phyloP scores from a whole-genome alignment of 2,888 invertebrate species.

The Cosmia pyralina region DNA sequence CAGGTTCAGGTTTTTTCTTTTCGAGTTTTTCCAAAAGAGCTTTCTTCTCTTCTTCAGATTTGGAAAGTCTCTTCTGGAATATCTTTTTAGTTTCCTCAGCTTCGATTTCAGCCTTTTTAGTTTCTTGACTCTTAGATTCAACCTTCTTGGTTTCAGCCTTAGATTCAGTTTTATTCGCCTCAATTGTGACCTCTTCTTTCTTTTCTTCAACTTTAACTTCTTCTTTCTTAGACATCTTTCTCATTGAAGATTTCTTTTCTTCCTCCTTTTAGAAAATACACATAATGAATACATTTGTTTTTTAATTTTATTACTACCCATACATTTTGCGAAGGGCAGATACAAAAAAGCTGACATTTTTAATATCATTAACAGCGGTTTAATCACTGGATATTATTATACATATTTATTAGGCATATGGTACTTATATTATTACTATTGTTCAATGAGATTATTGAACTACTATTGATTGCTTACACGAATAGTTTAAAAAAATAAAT shows the following conservation, averaged over 20 bases:
- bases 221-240: slow-evolving; percentile 82
- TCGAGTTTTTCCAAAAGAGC: slow-evolving; percentile 87
- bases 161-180: slow-evolving; percentile 80
- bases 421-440: neutral
- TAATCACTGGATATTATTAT: neutral
- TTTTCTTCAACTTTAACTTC: slow-evolving; percentile 76
- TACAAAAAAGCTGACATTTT: neutral
- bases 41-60: slow-evolving; percentile 88
- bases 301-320: neutral
- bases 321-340: neutral
- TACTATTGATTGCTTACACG: neutral
- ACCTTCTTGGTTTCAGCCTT: slow-evolving; percentile 77
- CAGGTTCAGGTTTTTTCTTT: slow-evolving; percentile 87
- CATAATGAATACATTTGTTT: neutral
- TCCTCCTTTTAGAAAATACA: slow-evolving; percentile 68
- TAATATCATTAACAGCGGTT: neutral
- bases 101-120: slow-evolving; percentile 80
- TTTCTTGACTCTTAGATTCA: slow-evolving; percentile 80
- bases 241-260: slow-evolving; percentile 80
- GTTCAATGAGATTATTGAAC: neutral
- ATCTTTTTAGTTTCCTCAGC: slow-evolving; percentile 87
- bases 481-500: neutral
- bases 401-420: neutral
- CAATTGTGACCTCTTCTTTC: slow-evolving; percentile 75
- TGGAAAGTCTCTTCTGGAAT: slow-evolving; percentile 86